Percentiles rank a stretch among this genome's conserved stretches.
These are phyloP conservation scores for Danio aesculapii DNA, from an alignment of 2,797 vertebrate species.

Conservation along the genomic window DNA sequence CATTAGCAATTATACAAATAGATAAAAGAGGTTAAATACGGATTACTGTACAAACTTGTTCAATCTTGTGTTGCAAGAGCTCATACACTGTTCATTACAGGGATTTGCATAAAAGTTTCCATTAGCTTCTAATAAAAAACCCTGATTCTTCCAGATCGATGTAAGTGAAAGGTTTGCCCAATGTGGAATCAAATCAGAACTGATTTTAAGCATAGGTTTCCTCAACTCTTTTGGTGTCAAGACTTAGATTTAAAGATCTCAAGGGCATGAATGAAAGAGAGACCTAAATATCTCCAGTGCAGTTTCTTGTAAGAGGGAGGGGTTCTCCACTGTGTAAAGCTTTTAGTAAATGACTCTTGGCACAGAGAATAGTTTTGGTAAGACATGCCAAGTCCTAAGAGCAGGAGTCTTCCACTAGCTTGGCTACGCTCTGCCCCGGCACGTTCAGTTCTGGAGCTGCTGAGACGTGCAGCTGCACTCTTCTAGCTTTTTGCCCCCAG, in stretches of 20 bases:
- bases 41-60: background rate
- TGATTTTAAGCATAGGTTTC: background rate
- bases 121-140: background rate
- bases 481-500: slow-evolving; percentile 42
- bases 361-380: slow-evolving; percentile 39
- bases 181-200: background rate
- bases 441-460: slow-evolving; percentile 57
- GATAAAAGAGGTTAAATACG: background rate
- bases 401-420: slow-evolving; percentile 47
- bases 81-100: too few relatives aligned
- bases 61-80: too few relatives aligned
- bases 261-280: slow-evolving; percentile 21
- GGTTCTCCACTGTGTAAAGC: slow-evolving; percentile 40
- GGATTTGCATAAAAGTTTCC: too few relatives aligned
- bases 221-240: background rate
- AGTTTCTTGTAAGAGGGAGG: slow-evolving; percentile 24
- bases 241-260: slow-evolving; percentile 10
- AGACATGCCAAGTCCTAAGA: slow-evolving; percentile 44
- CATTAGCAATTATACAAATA: background rate
- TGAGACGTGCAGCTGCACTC: slow-evolving; percentile 59
- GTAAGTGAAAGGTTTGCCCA: background rate
- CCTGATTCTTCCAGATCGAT: slow-evolving; percentile 2
- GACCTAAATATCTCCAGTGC: slow-evolving; percentile 10
- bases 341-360: slow-evolving; percentile 60
- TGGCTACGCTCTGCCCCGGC: slow-evolving; percentile 59